Percentiles rank a stretch among this genome's conserved stretches.
These are phyloP conservation scores for Poecilobothrus nobilitatus DNA, from an alignment of 2,888 invertebrate genomes.

Conservation along the genomic window DNA sequence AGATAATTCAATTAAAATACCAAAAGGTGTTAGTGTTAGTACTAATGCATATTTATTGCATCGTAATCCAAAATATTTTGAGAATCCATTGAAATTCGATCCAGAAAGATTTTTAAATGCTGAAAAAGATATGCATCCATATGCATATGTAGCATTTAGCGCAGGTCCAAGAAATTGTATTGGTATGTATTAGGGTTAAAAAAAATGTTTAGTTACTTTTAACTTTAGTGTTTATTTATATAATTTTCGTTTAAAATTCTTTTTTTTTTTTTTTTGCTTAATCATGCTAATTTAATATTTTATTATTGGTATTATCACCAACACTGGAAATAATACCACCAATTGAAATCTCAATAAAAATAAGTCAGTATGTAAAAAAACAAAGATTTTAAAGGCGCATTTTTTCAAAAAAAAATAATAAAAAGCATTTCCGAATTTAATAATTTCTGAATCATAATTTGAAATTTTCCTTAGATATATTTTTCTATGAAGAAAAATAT, in stretches of 20 bases:
- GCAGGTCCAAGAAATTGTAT: conserved; percentile 41
- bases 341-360: no score
- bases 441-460: no score
- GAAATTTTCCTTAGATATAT: no score
- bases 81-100: conserved; percentile 43
- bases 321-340: no score
- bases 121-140: conserved; percentile 35
- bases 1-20: conserved; percentile 37
- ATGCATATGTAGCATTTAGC: conserved; percentile 38
- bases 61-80: conserved; percentile 44
- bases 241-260: not conserved
- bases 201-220: not conserved
- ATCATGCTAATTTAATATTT: no score
- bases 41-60: conserved; percentile 44
- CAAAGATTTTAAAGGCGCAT: no score
- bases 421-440: no score
- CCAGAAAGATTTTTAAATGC: conserved; percentile 37
- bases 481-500: no score
- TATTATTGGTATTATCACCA: no score
- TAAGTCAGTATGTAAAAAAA: no score
- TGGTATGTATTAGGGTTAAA: conserved; percentile 19
- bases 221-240: not conserved
- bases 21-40: conserved; percentile 40
- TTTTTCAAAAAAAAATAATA: no score
- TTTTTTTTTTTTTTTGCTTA: not conserved